A percentile compares a stretch with the other conserved stretches of the same genome.
Conservation (phyloP, 2,113 vertebrate genomes). For the Ursus arctos region DNA sequence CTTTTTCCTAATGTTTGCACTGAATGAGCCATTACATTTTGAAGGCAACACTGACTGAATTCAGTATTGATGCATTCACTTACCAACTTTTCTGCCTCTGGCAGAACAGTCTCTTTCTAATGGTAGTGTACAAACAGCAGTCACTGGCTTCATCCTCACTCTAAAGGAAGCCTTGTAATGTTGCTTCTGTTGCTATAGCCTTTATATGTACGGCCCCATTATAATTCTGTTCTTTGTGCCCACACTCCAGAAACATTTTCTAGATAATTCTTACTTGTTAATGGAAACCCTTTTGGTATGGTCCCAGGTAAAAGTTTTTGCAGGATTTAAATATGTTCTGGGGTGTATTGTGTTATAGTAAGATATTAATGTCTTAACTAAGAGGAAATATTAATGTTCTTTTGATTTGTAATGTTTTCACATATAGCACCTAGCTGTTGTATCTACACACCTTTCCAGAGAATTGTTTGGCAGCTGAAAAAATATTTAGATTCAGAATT, state of each 20-base stretch:
- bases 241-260: conserved; percentile 55
- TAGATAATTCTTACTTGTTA: conserved; percentile 70
- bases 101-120: conserved; percentile 74
- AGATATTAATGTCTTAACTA: conserved; percentile 63
- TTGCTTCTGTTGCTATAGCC: conserved; percentile 31
- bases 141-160: conserved; percentile 65
- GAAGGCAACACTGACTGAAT: conserved; percentile 74
- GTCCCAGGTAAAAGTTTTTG: conserved; percentile 53
- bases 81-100: conserved; percentile 74
- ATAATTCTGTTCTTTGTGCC: conserved; percentile 58
- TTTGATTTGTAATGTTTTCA: conserved; percentile 71
- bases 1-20: conserved; percentile 75
- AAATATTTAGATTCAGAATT: conserved; percentile 65
- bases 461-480: conserved; percentile 11
- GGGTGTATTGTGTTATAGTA: conserved; percentile 46
- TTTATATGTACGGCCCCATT: conserved; percentile 24
- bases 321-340: conserved; percentile 47
- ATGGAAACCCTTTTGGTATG: conserved; percentile 52
- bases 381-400: conserved; percentile 33
- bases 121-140: conserved; percentile 65
- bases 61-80: conserved; percentile 77
- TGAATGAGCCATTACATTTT: conserved; percentile 79
- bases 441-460: conserved; percentile 55
- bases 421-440: conserved; percentile 27
- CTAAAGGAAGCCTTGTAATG: conserved; percentile 25